Conservation (phyloP, 2,113 vertebrate species). For the Salvelinus fontinalis region DNA sequence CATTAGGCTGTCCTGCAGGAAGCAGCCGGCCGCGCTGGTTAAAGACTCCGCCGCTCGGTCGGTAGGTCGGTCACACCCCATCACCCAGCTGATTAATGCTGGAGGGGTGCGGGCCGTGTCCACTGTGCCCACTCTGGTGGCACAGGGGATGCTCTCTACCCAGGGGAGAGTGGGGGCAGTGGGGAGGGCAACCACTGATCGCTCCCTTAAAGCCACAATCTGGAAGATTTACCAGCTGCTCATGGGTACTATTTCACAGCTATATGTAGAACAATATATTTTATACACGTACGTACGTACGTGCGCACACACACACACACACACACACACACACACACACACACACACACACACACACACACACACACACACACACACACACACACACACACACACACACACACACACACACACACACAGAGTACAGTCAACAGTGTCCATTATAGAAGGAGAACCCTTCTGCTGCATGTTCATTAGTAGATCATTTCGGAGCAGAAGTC, state of each 20-base stretch:
- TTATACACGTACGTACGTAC: neutral
- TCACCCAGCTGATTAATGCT: conserved; percentile 58
- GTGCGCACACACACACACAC: too few relatives aligned
- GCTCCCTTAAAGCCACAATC: too few relatives aligned
- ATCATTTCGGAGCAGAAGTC: conserved; percentile 23
- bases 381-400: too few relatives aligned
- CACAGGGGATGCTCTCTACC: neutral
- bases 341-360: too few relatives aligned
- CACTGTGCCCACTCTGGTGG: conserved; percentile 10
- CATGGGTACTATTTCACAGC: neutral
- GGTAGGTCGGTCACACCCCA: conserved; percentile 47
- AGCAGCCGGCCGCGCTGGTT: neutral
- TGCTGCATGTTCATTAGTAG: conserved; percentile 33
- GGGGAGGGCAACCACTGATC: neutral
- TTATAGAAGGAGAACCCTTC: conserved; percentile 6
- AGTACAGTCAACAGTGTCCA: neutral
- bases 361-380: too few relatives aligned
- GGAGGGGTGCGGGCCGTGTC: conserved; percentile 8
- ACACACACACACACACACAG: too few relatives aligned
- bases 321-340: too few relatives aligned
- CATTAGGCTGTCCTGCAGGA: conserved; percentile 4
- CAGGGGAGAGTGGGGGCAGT: neutral
- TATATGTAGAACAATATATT: conserved; percentile 23
- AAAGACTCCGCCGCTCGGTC: conserved; percentile 43
- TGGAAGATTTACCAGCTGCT: too few relatives aligned